Percentiles rank a stretch among this genome's conserved stretches.
Conservation (phyloP, 2,113 vertebrate genomes). For the Oryctolagus cuniculus region DNA sequence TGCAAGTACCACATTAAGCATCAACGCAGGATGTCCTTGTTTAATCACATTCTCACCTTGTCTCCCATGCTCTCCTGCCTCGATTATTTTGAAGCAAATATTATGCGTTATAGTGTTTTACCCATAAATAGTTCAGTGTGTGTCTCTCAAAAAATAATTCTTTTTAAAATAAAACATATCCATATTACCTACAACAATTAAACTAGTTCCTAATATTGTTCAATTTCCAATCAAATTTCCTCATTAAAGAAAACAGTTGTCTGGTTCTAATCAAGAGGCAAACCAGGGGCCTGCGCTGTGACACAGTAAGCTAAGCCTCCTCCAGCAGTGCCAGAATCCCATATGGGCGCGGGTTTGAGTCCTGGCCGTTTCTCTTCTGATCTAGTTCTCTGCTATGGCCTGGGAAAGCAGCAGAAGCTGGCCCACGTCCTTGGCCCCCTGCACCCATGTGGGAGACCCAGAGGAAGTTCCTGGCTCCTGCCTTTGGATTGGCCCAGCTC, state of each 20-base stretch:
- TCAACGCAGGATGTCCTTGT: not conserved
- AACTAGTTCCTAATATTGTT: not conserved
- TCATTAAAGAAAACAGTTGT: not conserved
- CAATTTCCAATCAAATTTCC: not conserved
- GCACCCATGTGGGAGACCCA: too few relatives aligned
- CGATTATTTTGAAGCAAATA: not conserved
- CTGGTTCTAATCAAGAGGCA: conserved; percentile 6
- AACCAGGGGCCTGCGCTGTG: too few relatives aligned
- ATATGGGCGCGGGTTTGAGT: too few relatives aligned
- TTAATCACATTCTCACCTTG: not conserved
- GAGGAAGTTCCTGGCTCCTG: too few relatives aligned
- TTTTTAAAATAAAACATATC: not conserved
- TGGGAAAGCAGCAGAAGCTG: too few relatives aligned
- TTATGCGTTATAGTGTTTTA: conserved; percentile 21
- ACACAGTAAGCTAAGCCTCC: too few relatives aligned
- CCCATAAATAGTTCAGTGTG: not conserved
- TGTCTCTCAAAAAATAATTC: not conserved
- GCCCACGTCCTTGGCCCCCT: too few relatives aligned
- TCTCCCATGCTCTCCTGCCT: not conserved
- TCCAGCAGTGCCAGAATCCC: too few relatives aligned
- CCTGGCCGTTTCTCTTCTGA: too few relatives aligned
- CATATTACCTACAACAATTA: not conserved
- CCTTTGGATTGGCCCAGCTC: too few relatives aligned
- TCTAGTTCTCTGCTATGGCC: too few relatives aligned
- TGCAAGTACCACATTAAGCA: not conserved